These are phyloP conservation scores for Cantharis nigra DNA, from an alignment of 2,888 invertebrate species.

Conservation along the genomic window DNA sequence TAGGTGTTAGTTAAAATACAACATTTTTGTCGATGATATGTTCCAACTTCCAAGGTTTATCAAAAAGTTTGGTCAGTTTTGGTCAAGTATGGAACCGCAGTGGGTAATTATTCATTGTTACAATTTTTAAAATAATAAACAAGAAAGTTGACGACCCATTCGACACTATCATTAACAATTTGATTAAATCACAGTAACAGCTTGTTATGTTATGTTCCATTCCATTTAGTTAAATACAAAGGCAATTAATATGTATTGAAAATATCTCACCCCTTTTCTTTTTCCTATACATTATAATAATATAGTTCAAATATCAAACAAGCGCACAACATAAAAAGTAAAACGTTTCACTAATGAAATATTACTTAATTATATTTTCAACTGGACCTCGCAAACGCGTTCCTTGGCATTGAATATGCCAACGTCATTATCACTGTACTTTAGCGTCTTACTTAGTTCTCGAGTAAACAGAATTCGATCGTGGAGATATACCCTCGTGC, in stretches of 20 bases:
- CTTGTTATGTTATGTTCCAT: not conserved
- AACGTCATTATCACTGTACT: not conserved
- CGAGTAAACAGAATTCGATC: not conserved
- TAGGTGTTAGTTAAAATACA: not conserved
- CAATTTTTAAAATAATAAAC: not conserved
- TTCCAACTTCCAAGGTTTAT: not conserved
- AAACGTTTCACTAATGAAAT: not conserved
- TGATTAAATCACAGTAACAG: not conserved
- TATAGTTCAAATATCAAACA: not conserved
- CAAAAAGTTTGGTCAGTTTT: not conserved
- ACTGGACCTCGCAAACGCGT: not conserved
- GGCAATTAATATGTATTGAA: not conserved
- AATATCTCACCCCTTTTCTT: not conserved
- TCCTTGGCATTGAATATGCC: constrained; percentile 1
- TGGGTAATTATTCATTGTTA: not conserved
- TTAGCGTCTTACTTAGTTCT: not conserved
- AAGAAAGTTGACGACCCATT: not conserved
- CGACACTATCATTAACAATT: not conserved
- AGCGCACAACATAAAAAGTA: not conserved
- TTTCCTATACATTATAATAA: not conserved
- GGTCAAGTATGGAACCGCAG: too few species aligned
- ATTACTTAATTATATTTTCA: not conserved
- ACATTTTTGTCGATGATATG: not conserved
- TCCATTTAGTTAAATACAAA: not conserved
- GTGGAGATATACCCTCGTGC: not conserved